Evolutionary conservation across 2,888 invertebrate genomes (phyloP), one percentile per base, ranked within the genome.

Genomic region (Serrognathus titanus): DNA sequence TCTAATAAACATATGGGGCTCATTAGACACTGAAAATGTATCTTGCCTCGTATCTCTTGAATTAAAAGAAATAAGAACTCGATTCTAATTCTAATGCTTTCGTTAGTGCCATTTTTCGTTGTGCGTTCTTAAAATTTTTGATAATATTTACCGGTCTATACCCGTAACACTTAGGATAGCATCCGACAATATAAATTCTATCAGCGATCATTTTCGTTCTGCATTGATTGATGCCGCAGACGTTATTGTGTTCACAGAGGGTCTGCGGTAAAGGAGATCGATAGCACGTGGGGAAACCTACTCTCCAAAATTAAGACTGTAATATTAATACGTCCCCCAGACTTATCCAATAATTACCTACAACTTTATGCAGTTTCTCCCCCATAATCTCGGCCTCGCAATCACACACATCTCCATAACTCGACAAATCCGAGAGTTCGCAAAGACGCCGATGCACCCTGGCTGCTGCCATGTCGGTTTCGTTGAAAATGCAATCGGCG

Each of bases 251-350:
- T 37, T 69, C 69, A 59, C 79, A 79, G 13, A 79, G 56, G 24
- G 73, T 74, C 11, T 71, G 64, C 2, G 77, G 76, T 48, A 79
- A 59, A 8, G 77, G 77, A 9, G 74, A 65, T 31, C 74, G 66
- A 61, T 77, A 78, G 63, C 79, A 80, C 8, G 78, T 78, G 3
- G 79, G 78, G 62, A 80, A 78, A 50, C 79, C 80, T 78, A 31
- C 24, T 31, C 24, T 31, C 24, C 24, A 40, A 40, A 65, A 62
- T 50, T 45, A 45, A 24, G 5, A 5, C 9, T 35, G 13, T 13
- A 36, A n/a, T n/a, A 52, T 46, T 20, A 48, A 48, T 31, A 11
- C 43, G 48, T 20, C 12, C 16, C n/a, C n/a, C 13, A 16, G 10
- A 38, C 40, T 45, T 24, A 35, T 3, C 2, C 31, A 31, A 11